Conservation (phyloP, 2,797 vertebrate species). For the Trichosurus vulpecula region DNA sequence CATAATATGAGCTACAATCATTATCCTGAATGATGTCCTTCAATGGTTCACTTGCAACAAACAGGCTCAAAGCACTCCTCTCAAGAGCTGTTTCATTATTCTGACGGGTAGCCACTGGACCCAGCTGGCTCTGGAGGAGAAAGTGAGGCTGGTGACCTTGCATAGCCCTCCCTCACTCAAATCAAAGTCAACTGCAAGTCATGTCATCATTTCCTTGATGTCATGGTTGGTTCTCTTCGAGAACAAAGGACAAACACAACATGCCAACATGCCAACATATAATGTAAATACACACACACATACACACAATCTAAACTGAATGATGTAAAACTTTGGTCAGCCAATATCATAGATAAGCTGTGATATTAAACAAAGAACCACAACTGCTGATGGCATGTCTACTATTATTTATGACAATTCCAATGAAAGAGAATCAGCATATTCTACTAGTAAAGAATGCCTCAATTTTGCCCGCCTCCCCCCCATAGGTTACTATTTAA, state of each 20-base stretch:
- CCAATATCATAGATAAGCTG: neutral
- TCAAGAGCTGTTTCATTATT: neutral
- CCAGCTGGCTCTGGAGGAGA: no score
- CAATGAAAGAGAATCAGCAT: neutral
- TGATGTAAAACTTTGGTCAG: neutral
- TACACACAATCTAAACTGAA: neutral
- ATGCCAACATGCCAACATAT: neutral
- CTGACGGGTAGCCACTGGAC: neutral
- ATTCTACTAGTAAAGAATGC: neutral
- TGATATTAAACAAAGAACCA: neutral
- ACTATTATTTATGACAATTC: neutral
- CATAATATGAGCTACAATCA: neutral
- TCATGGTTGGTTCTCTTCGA: no score
- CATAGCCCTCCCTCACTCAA: no score
- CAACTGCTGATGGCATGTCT: neutral
- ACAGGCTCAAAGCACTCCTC: neutral
- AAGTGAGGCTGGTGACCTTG: no score
- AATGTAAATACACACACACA: neutral
- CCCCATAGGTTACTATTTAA: no score
- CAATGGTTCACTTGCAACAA: neutral
- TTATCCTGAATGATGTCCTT: neutral
- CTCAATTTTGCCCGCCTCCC: neutral
- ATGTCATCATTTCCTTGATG: no score
- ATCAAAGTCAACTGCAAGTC: no score
- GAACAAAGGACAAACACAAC: no score